Evolutionary conservation across 1,140 invertebrate genomes (phyloP).

Genomic region (Listronotus bonariensis): DNA sequence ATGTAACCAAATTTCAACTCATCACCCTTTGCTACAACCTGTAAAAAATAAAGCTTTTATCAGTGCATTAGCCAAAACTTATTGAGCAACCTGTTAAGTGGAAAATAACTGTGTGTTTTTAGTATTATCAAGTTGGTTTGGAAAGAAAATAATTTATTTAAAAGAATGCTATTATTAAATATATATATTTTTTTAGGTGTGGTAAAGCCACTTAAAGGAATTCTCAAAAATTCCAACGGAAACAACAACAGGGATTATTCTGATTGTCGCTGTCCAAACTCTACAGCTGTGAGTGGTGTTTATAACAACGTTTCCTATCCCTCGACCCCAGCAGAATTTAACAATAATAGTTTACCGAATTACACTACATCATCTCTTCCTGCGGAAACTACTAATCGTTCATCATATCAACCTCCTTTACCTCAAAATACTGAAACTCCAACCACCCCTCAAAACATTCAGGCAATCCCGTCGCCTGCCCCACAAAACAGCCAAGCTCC

Average conservation of each 20-base stretch:
- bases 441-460: no score
- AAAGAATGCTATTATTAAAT: neutral
- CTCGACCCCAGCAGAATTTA: neutral
- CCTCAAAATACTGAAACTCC: slow-evolving; percentile 1
- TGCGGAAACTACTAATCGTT: neutral
- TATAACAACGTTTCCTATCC: slow-evolving; percentile 4
- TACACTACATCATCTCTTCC: neutral
- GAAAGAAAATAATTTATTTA: no score
- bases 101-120: no score
- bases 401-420: slow-evolving; percentile 6
- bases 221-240: slow-evolving; percentile 18
- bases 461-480: no score
- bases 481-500: no score
- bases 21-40: no score
- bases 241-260: neutral
- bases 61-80: no score
- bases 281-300: neutral
- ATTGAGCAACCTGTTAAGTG: no score
- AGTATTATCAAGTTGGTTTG: no score
- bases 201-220: slow-evolving; percentile 21
- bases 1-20: no score
- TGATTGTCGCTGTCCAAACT: slow-evolving; percentile 12
- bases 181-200: slow-evolving; percentile 11
- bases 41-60: no score
- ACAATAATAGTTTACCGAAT: neutral